Conservation (phyloP, 1,140 invertebrate species). For the Lamellibrachia luymesi region DNA sequence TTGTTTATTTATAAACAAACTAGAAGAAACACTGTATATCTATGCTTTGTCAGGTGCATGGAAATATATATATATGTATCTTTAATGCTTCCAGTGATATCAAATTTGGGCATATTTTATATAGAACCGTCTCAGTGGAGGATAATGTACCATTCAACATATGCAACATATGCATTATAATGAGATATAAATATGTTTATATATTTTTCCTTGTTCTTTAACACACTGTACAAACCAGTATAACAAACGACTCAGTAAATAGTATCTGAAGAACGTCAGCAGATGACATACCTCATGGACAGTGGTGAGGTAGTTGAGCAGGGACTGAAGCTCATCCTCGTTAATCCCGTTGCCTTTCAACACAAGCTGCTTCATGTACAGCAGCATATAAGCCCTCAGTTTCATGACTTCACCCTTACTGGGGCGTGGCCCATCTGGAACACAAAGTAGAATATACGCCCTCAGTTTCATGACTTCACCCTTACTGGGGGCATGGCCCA, state of each 20-base stretch:
- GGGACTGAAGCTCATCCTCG: constrained; percentile 96
- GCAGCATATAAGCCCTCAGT: constrained; percentile 89
- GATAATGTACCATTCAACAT: too few species aligned
- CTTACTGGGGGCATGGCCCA: constrained; percentile 86
- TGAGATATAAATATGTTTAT: too few species aligned
- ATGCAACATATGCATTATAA: too few species aligned
- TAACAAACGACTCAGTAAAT: constrained; percentile 8
- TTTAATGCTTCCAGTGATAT: too few species aligned
- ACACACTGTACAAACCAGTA: background rate
- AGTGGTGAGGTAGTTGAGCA: constrained; percentile 96
- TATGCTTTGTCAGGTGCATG: too few species aligned
- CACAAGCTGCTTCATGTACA: constrained; percentile 94
- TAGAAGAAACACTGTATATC: too few species aligned
- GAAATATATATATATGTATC: too few species aligned
- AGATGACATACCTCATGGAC: constrained; percentile 78
- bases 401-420: constrained; percentile 90
- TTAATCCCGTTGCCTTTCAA: constrained; percentile 92
- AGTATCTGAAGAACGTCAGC: background rate
- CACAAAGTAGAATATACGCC: constrained; percentile 44
- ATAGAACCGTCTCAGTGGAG: too few species aligned
- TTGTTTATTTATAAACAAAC: too few species aligned
- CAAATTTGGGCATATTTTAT: too few species aligned
- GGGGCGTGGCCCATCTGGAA: constrained; percentile 86
- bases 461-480: constrained; percentile 92
- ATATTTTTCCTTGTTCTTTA: background rate